Base-by-base conservation (phyloP, 1,140 invertebrate species). In the Halotydeus destructor region DNA sequence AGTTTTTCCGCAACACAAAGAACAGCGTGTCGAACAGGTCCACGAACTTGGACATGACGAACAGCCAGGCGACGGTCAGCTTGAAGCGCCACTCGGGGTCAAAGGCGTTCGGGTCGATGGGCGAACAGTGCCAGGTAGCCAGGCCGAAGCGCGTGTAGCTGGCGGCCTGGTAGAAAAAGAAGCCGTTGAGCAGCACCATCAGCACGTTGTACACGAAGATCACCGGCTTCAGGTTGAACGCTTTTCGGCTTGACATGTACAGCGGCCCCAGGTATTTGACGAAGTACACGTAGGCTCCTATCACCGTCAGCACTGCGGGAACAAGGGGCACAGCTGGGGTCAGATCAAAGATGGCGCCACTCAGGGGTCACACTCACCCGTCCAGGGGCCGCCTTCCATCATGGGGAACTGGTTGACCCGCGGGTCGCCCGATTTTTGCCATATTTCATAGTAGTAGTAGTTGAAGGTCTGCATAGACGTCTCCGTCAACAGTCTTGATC, bases 181-280 rank as follows among this genome's bases (percentile, higher is more conserved):
- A 12, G 2, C 12, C 12, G 26, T 37, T 37, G 5, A 37, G 18
- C 21, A 37, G 9, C n/a, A 37, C 26, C 19, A 37, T 11, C 8
- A 37, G n/a, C 6, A 19, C n/a, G 19, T 37, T 37, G 35, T 37
- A 24, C 3, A 37, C 3, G 14, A 37, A 24, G 21, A 37, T 37
- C 6, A 24, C 35, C 14, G 11, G 12, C n/a, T 24, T 21, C 22
- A 21, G 26, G 47, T 83, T 69, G 55, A 78, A 76, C 3, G 83
- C 75, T 61, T 80, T 74, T 50, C 81, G 68, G 56, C 82, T 74
- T 58, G 78, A 74, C 84, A 89, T 89, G 38, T 76, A 59, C 52
- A 71, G 72, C 34, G 80, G 81, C 9, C 83, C 83, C 40, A 84
- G 57, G 24, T 44, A 45, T 44, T 50, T 78, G 40, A 80, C 76